These are phyloP conservation scores for Tragelaphus oryx DNA, from an alignment of 2,797 vertebrate genomes.

Conservation along the genomic window DNA sequence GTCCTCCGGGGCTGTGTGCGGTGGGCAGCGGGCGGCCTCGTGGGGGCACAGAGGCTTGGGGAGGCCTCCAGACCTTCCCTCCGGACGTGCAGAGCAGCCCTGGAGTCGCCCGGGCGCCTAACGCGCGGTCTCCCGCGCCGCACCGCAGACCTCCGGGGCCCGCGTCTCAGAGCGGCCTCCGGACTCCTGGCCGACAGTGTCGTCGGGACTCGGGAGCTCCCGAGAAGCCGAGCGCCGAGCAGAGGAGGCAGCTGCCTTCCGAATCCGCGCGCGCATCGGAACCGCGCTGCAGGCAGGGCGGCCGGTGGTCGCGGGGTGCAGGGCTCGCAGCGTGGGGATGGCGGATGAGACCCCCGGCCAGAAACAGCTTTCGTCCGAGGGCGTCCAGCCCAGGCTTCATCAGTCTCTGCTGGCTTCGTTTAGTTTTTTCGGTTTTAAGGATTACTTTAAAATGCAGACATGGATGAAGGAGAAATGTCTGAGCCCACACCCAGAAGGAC, in stretches of 20 bases:
- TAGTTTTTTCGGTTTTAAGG: neutral
- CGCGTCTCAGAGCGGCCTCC: neutral
- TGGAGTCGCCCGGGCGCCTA: neutral
- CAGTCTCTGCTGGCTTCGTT: neutral
- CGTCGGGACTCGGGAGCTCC: neutral
- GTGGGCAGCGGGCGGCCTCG: neutral
- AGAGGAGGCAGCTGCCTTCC: neutral
- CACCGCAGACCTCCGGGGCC: neutral
- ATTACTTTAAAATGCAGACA: neutral
- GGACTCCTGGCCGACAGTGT: neutral
- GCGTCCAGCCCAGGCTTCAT: neutral
- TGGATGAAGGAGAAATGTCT: neutral
- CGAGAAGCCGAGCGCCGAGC: neutral
- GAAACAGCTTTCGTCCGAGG: neutral
- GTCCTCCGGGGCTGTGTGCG: neutral
- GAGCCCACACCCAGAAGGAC: neutral
- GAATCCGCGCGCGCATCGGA: neutral
- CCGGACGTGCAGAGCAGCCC: neutral
- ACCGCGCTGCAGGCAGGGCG: no score
- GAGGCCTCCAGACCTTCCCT: neutral
- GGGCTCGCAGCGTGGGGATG: neutral
- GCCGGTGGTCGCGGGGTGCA: fast-evolving
- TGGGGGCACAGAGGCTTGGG: neutral
- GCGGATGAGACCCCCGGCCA: neutral
- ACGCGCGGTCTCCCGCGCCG: no score